Conservation (phyloP, 2,888 invertebrate species). For the Drosophila incognita region DNA sequence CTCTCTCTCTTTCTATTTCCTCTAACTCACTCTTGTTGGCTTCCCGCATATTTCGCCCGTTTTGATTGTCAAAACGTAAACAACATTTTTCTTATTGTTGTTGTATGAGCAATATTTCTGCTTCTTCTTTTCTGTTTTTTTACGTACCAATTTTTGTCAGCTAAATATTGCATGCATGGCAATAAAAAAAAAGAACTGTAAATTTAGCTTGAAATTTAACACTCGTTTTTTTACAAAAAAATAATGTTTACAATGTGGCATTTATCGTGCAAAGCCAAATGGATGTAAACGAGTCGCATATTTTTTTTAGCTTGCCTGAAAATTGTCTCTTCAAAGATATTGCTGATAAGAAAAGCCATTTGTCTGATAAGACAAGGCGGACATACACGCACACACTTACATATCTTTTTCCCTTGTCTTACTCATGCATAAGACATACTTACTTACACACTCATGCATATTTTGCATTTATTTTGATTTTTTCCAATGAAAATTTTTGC, state of each 20-base stretch:
- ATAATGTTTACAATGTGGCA: constrained; percentile 8
- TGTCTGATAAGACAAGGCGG: constrained; percentile 57
- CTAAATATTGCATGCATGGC: constrained; percentile 32
- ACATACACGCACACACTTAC: constrained; percentile 23
- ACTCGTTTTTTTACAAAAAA: constrained; percentile 15
- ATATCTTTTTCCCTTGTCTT: constrained; percentile 57
- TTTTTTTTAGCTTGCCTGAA: constrained; percentile 13
- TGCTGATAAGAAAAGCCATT: constrained; percentile 60
- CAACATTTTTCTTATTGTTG: constrained; percentile 64
- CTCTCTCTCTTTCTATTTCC: not conserved
- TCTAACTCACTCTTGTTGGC: constrained; percentile 7
- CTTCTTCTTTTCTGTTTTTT: constrained; percentile 11
- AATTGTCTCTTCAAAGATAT: constrained; percentile 66
- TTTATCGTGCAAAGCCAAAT: constrained; percentile 26
- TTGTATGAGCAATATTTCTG: constrained; percentile 21
- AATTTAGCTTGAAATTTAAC: constrained; percentile 26
- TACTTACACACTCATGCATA: constrained; percentile 1
- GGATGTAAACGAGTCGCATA: constrained; percentile 13
- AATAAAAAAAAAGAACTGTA: constrained; percentile 23
- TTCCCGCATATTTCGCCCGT: constrained; percentile 44
- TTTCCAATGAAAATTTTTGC: constrained; percentile 49
- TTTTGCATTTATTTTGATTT: constrained; percentile 27
- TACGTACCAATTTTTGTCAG: constrained; percentile 10
- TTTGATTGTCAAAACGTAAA: constrained; percentile 71
- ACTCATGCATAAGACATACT: constrained; percentile 50